phyloP scores from a whole-genome alignment of 2,888 invertebrate genomes.

The Mayetiola destructor region DNA sequence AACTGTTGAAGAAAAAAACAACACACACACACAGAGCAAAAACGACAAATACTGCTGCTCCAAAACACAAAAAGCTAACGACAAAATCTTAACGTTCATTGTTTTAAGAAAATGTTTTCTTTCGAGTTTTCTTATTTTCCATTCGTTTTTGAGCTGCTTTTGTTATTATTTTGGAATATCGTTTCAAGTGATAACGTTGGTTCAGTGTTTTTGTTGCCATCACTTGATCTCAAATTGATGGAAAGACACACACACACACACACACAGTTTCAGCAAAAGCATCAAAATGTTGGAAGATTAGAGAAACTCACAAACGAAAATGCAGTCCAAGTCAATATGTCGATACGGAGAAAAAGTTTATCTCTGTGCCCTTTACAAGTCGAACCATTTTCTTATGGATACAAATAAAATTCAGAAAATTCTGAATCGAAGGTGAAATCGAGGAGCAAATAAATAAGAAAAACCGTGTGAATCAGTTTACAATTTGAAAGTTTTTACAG shows the following conservation, averaged over 20 bases:
- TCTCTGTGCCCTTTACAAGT: neutral
- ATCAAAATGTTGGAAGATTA: too few species aligned
- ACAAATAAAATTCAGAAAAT: neutral
- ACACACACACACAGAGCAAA: neutral
- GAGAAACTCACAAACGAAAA: too few species aligned
- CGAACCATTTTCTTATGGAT: neutral
- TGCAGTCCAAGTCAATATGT: conserved; percentile 8
- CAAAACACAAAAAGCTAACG: neutral
- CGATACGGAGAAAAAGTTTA: conserved; percentile 9
- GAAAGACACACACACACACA: too few species aligned
- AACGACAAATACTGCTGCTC: neutral
- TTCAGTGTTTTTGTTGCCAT: neutral
- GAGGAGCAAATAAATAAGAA: conserved; percentile 6
- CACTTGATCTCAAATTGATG: too few species aligned
- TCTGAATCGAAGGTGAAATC: neutral
- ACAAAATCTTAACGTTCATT: neutral
- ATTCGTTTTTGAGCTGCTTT: neutral
- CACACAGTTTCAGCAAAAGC: neutral
- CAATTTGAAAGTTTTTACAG: conserved; percentile 12
- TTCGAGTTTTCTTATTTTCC: neutral
- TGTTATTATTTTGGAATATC: neutral
- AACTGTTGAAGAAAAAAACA: neutral
- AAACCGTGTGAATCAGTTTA: conserved; percentile 10
- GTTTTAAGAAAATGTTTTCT: conserved; percentile 1
- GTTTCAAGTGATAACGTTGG: neutral